phyloP scores from a whole-genome alignment of 2,113 vertebrate species.

The Apteryx owenii region DNA sequence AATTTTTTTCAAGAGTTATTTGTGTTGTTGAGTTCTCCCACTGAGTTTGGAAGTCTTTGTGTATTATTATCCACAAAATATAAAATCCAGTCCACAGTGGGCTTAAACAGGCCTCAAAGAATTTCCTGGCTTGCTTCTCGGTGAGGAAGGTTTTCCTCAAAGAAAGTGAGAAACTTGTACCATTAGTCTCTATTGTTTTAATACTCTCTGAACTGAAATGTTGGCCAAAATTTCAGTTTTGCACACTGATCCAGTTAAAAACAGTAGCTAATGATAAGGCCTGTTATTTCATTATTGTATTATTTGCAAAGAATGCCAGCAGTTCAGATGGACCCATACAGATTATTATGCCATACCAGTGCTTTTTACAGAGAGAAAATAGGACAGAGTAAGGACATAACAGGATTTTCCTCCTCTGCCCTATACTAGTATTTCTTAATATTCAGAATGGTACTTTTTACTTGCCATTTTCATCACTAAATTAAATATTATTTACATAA shows the following conservation, averaged over 20 bases:
- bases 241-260: not conserved
- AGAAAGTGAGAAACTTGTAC: not conserved
- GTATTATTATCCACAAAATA: not conserved
- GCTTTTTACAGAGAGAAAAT: not conserved
- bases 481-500: not conserved
- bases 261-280: not conserved
- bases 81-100: not conserved
- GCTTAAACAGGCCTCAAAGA: not conserved
- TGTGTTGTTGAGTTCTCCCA: not conserved
- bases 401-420: not conserved
- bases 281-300: not conserved
- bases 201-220: not conserved
- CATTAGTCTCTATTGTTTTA: constrained; percentile 7
- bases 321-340: not conserved
- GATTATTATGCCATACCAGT: not conserved
- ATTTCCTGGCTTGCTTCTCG: not conserved
- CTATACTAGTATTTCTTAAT: not conserved
- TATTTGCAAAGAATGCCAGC: not conserved
- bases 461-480: not conserved
- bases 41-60: constrained; percentile 30
- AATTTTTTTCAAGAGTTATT: constrained; percentile 23
- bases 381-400: not conserved
- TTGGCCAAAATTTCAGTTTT: not conserved
- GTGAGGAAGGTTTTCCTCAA: not conserved
- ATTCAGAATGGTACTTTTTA: not conserved